Base-by-base conservation (phyloP, 2,888 invertebrate genomes). In the Trichogramma dendrolimi region DNA sequence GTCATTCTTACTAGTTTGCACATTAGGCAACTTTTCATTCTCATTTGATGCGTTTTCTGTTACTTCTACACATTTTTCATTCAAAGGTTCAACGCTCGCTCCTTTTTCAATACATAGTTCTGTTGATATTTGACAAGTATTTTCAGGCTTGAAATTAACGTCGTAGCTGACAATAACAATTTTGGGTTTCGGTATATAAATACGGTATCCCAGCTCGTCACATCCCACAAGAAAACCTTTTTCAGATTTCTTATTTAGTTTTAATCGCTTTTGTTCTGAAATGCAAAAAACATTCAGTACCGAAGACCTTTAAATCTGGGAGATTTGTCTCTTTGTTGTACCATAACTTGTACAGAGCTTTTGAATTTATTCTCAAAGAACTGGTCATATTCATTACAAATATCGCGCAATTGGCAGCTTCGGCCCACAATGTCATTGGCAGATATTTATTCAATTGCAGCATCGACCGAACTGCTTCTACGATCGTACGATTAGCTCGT, bases 341-440 rank as follows among this genome's bases (percentile, higher is more conserved):
- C 65, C 63, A 68, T 40, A 67, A 50, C 14, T 65, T 66, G 43
- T 64, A 63, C 4, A 63, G 66, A 4, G 66, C 64, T 61, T 67
- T 67, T 46, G 44, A 55, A 7, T 5, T 4, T 8, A 40, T 8
- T 8, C 58, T 60, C 11, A 61, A 58, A 0, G 67, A 60, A 2
- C 67, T 62, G 5, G 68, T 65, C 6, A 63, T 54, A 48, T 68
- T 69, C 7, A 65, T 48, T 0, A 68, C 58, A 44, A 65, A 49
- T 0, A 56, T 59, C 4, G 67, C 65, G 2, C 67, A 64, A 53
- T 66, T 57, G n/a, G 62, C 51, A 0, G 67, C 66, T 55, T 67
- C 68, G 0, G 63, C 67, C 68, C 68, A 70, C 5, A 68, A 48
- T 10, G 8, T 54, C 4, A 47, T 39, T 4, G 61, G 58, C 41